Conservation (phyloP, 2,888 invertebrate species). For the Xestia sexstrigata region DNA sequence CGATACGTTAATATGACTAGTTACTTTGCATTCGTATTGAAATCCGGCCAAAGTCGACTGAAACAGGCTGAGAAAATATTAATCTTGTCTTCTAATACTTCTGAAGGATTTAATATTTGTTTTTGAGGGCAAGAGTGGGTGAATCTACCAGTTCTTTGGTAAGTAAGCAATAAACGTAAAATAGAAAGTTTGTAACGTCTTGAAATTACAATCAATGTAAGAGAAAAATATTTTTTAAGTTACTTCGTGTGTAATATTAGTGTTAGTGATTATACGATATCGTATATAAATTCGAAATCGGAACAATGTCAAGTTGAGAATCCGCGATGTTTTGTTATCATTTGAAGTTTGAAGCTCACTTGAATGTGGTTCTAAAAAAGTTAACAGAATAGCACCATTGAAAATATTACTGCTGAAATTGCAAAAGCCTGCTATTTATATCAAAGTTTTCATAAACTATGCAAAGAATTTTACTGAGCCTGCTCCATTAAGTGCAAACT, state of each 20-base stretch:
- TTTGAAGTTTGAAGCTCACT: not conserved
- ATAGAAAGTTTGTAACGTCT: not conserved
- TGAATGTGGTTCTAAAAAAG: not conserved
- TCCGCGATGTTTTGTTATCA: too few species aligned
- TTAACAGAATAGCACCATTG: not conserved
- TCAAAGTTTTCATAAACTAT: constrained; percentile 14
- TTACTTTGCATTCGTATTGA: constrained; percentile 33
- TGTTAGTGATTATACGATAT: not conserved
- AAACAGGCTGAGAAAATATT: constrained; percentile 24
- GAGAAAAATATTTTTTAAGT: not conserved
- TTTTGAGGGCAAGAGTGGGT: not conserved
- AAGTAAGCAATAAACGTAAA: not conserved
- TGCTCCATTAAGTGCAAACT: constrained; percentile 9
- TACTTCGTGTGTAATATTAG: not conserved
- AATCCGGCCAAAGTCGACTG: constrained; percentile 45
- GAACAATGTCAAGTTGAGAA: not conserved
- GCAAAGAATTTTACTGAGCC: not conserved
- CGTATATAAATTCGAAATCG: not conserved
- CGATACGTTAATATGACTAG: constrained; percentile 26
- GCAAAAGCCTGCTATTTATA: not conserved
- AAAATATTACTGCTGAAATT: not conserved
- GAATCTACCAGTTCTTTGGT: not conserved
- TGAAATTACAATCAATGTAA: not conserved
- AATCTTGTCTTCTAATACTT: constrained; percentile 24
- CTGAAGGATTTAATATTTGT: constrained; percentile 11